phyloP scores from a whole-genome alignment of 2,888 invertebrate genomes.

The Drosophila leonis region DNA sequence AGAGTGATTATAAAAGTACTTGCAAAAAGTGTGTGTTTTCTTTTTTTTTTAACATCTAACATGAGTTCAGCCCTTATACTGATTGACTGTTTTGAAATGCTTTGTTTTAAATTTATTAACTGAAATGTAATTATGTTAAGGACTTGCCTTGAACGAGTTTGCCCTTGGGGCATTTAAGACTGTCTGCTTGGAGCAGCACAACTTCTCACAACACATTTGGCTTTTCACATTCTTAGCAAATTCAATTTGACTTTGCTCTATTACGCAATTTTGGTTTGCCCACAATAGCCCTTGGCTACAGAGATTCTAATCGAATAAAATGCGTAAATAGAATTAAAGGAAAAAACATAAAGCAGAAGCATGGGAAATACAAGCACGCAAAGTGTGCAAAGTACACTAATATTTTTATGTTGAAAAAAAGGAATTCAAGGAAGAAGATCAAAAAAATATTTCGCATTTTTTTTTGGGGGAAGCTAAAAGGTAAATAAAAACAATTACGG shows the following conservation, averaged over 20 bases:
- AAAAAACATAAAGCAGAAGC: constrained; percentile 40
- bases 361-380: constrained; percentile 25
- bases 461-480: constrained; percentile 22
- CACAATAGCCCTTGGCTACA: constrained; percentile 47
- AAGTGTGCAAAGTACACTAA: constrained; percentile 49
- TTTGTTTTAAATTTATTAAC: constrained; percentile 25
- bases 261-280: constrained; percentile 58
- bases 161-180: constrained; percentile 10
- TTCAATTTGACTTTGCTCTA: constrained; percentile 64
- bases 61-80: background rate
- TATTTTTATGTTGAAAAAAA: constrained; percentile 44
- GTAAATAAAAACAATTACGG: constrained; percentile 62
- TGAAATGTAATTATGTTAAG: constrained; percentile 17
- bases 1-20: background rate
- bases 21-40: background rate
- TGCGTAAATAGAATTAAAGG: constrained; percentile 69
- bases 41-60: background rate
- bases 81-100: constrained; percentile 4
- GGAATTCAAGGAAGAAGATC: constrained; percentile 11
- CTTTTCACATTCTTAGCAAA: constrained; percentile 58
- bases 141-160: constrained; percentile 21
- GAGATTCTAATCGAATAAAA: constrained; percentile 66
- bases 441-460: constrained; percentile 36
- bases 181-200: background rate
- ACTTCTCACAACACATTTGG: constrained; percentile 26